These are phyloP conservation scores for Acanthosepion pharaonis DNA, from an alignment of 2,888 invertebrate species.

Conservation along the genomic window DNA sequence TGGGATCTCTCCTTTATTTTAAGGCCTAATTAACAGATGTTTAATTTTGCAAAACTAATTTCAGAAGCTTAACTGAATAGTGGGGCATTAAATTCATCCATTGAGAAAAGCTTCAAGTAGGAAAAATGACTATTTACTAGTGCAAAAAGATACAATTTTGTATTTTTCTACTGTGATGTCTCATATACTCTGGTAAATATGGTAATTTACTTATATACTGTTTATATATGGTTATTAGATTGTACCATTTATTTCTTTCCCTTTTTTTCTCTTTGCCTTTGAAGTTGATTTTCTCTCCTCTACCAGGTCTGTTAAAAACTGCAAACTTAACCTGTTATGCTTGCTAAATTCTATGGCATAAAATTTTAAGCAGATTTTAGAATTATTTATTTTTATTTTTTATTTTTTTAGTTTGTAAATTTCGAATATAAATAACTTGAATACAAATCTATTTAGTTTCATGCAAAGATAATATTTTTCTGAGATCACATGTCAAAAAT, in stretches of 20 bases:
- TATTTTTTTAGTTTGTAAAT: not conserved
- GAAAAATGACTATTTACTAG: not conserved
- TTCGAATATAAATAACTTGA: no score
- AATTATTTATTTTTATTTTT: no score
- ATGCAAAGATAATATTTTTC: not conserved
- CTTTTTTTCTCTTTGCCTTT: not conserved
- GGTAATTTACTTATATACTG: not conserved
- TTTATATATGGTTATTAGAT: not conserved
- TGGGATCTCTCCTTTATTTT: not conserved
- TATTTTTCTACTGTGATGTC: not conserved
- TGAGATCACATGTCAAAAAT: slow-evolving; percentile 33
- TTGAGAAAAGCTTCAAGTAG: not conserved
- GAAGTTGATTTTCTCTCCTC: no score
- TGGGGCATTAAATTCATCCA: not conserved
- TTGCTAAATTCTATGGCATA: no score
- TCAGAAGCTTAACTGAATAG: not conserved
- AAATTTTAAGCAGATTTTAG: no score
- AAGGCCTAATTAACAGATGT: not conserved
- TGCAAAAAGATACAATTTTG: not conserved
- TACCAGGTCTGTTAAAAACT: no score
- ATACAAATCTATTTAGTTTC: not conserved
- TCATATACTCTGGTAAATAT: not conserved
- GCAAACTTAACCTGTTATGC: no score
- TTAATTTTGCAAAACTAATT: not conserved
- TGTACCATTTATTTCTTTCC: not conserved